These are phyloP conservation scores for Stenodera caucasica DNA, from an alignment of 2,888 invertebrate genomes.

Conservation along the genomic window DNA sequence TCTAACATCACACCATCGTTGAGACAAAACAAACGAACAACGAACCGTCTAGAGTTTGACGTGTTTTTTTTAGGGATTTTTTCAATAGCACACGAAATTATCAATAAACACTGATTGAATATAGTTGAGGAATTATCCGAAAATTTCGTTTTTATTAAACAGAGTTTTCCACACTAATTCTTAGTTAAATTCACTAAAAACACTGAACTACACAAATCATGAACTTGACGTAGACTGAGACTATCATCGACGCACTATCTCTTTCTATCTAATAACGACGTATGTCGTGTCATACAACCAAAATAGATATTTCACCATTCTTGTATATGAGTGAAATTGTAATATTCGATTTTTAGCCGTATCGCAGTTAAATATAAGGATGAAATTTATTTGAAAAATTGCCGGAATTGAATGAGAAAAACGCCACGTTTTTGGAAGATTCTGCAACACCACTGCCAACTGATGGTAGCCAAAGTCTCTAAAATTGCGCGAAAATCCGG, in stretches of 20 bases:
- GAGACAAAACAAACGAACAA: constrained; percentile 6
- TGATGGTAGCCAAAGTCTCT: neutral
- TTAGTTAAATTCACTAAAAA: neutral
- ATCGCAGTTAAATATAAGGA: neutral
- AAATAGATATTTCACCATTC: neutral
- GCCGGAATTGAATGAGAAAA: neutral
- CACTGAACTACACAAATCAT: neutral
- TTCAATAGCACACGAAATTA: too few relatives aligned
- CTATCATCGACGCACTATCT: neutral
- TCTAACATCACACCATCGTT: constrained; percentile 7
- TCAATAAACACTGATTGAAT: too few relatives aligned
- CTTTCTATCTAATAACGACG: neutral
- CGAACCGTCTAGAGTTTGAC: neutral
- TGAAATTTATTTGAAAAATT: neutral
- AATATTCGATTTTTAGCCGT: neutral
- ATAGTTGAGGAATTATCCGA: too few relatives aligned
- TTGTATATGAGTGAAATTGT: neutral
- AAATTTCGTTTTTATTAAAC: too few relatives aligned
- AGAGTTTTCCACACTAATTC: neutral
- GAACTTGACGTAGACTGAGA: constrained; percentile 4
- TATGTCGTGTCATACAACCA: neutral
- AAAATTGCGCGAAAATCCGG: too few relatives aligned
- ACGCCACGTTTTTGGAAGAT: neutral
- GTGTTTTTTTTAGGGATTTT: neutral
- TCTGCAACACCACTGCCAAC: neutral